Conservation (phyloP, 92 coral and sea anemone species). For the Anthopleura xanthogrammica region DNA sequence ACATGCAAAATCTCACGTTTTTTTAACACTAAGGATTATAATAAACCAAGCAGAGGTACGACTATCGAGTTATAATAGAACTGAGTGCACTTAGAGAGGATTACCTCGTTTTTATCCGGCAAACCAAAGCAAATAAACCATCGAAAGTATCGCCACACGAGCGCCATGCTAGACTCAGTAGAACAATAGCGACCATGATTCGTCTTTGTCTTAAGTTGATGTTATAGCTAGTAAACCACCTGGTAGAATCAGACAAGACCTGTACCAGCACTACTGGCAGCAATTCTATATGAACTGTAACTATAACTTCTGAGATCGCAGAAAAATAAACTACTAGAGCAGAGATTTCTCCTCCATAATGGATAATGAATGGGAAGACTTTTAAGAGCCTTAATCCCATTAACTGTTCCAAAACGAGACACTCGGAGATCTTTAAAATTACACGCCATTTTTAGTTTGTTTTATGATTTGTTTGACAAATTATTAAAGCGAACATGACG, state of each 20-base stretch:
- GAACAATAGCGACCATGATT: constrained; percentile 32
- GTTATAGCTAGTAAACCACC: constrained; percentile 23
- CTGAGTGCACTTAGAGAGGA: not conserved
- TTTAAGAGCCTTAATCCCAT: not conserved
- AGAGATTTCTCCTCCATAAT: not conserved
- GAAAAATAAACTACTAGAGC: not conserved
- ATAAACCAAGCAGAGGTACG: not conserved
- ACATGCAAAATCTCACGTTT: not conserved
- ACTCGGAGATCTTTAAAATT: not conserved
- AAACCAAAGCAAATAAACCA: constrained; percentile 65
- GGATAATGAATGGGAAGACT: not conserved
- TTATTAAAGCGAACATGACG: not conserved
- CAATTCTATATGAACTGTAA: not conserved
- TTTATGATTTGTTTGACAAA: not conserved
- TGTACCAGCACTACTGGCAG: not conserved
- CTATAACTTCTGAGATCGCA: not conserved
- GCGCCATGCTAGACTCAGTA: constrained; percentile 24
- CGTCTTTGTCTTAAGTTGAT: constrained; percentile 1
- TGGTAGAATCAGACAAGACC: constrained; percentile 24
- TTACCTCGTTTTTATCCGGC: constrained; percentile 53
- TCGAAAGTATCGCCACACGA: constrained; percentile 55
- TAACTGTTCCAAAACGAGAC: not conserved
- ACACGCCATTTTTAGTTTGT: not conserved
- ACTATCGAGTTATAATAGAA: not conserved
- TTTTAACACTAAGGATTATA: not conserved